Base-by-base conservation (phyloP, 2,113 vertebrate genomes). In the Willisornis vidua region DNA sequence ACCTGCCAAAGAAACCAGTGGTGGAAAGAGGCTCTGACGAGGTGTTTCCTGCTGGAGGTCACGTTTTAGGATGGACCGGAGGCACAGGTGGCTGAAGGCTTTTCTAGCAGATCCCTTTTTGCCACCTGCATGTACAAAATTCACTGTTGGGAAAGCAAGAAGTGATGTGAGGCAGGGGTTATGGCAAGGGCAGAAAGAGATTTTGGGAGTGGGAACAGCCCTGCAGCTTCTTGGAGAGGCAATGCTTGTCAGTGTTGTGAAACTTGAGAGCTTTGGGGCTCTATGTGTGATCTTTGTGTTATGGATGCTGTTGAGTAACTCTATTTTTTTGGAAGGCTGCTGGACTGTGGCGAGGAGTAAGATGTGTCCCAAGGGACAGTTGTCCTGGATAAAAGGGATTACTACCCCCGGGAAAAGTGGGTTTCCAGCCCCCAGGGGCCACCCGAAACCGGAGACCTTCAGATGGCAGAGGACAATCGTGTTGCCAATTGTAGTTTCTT, bases 401-500 rank as follows among this genome's bases (percentile, higher is more conserved):
- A 6, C 31, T 10, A 2, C 3, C 3, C 29, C 12, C 1, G 1
- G 62, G 20, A 5, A 13, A n/a, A 46, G 28, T 0, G 14, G 13
- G 5, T 7, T 45, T 11, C 13, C 51, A 52, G 45, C 15, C 17
- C 39, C 7, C 2, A 10, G 39, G 33, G 37, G 2, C n/a, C 54
- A 41, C 3, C 7, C 23, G 15, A 9, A 4, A 19, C 20, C 2
- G n/a, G 3, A 16, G 20, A 1, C 35, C 13, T 19, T 9, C n/a
- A 0, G 43, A 2, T 0, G 11, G 52, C 14, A 54, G 28, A n/a
- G 0, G 46, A 22, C 46, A 25, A 5, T 24, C 3, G 1, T 4
- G 15, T 19, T 35, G 24, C 59, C 49, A 54, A 87, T 45, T 6
- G 39, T 24, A 85, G 97, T 31, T 82, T 78, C 71, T 94, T 95